phyloP scores from a whole-genome alignment of 2,113 vertebrate genomes.

The Forbesichthys papilliferus region DNA sequence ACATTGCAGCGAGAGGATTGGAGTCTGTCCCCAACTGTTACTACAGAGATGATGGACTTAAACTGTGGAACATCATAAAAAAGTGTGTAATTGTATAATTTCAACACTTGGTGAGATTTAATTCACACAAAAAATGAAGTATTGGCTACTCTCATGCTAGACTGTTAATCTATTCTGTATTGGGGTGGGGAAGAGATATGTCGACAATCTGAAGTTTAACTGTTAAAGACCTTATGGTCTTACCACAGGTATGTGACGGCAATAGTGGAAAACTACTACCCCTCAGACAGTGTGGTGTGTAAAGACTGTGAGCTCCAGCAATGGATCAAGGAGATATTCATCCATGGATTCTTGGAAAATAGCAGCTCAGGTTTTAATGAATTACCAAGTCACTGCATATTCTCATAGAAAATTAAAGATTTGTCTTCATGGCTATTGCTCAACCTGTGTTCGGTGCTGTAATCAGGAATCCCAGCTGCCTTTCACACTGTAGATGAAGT shows the following conservation, averaged over 20 bases:
- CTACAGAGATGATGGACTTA: constrained; percentile 73
- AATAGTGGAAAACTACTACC: constrained; percentile 55
- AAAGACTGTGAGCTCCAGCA: constrained; percentile 79
- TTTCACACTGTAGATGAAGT: constrained; percentile 44
- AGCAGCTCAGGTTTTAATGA: constrained; percentile 45
- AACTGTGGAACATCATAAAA: constrained; percentile 70
- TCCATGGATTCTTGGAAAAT: constrained; percentile 69
- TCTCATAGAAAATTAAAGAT: neutral
- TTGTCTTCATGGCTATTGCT: too few relatives aligned
- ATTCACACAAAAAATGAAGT: neutral
- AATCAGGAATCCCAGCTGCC: constrained; percentile 47
- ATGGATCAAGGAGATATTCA: constrained; percentile 78
- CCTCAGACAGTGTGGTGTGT: constrained; percentile 41
- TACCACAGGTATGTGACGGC: constrained; percentile 68
- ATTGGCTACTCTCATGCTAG: too few relatives aligned
- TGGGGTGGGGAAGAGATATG: too few relatives aligned
- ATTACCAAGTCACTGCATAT: neutral
- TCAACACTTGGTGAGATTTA: neutral
- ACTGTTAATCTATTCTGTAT: too few relatives aligned
- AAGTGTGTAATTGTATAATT: constrained; percentile 38
- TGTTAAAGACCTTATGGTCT: neutral
- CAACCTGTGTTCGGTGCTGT: neutral
- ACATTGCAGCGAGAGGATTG: constrained; percentile 60
- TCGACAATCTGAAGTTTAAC: too few relatives aligned
- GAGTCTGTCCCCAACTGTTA: constrained; percentile 64